phyloP scores from a whole-genome alignment of 2,113 vertebrate genomes.

The Pogona vitticeps region DNA sequence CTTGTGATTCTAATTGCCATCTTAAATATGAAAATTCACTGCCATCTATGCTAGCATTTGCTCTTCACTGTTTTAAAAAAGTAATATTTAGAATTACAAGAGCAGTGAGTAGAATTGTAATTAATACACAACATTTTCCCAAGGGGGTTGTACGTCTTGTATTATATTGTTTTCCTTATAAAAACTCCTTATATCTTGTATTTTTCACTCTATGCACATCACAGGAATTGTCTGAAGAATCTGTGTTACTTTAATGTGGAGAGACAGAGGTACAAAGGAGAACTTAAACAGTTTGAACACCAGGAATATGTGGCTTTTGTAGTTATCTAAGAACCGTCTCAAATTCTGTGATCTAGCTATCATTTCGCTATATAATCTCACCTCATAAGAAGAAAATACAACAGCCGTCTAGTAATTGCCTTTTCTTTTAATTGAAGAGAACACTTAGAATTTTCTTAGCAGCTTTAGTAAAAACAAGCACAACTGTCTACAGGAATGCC shows the following conservation, averaged over 20 bases:
- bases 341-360: neutral
- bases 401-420: neutral
- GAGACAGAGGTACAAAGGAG: conserved; percentile 9
- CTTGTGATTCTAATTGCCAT: neutral
- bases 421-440: neutral
- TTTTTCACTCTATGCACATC: conserved; percentile 35
- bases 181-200: conserved; percentile 4
- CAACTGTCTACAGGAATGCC: no score
- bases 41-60: neutral
- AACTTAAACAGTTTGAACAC: conserved; percentile 45
- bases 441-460: no score
- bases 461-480: no score
- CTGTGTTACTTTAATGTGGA: conserved; percentile 42
- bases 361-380: neutral
- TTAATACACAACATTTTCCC: neutral
- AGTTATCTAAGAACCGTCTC: conserved; percentile 6
- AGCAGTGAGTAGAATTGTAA: neutral
- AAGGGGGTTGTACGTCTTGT: neutral
- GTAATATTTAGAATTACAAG: neutral
- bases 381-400: no score
- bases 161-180: neutral
- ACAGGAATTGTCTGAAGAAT: conserved; percentile 7
- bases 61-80: neutral
- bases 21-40: neutral
- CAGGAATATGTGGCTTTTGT: conserved; percentile 26